Evolutionary conservation across 2,888 invertebrate genomes (phyloP).

Genomic region (Caenorhabditis drosophilae): DNA sequence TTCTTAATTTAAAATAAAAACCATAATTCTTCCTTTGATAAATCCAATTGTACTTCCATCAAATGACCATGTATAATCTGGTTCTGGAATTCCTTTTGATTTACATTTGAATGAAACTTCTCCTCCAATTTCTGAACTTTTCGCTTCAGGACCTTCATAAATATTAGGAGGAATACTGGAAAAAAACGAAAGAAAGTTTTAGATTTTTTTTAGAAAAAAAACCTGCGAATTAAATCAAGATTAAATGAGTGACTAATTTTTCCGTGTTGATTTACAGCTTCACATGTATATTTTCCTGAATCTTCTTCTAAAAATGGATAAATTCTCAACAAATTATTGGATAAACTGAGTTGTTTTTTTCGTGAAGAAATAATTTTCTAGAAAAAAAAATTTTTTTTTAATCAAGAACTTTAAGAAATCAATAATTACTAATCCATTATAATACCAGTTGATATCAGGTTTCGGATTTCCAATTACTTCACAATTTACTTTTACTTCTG

Average conservation of each 20-base stretch:
- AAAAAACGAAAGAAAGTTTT: too few species aligned
- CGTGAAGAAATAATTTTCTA: conserved; percentile 50
- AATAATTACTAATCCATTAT: conserved; percentile 35
- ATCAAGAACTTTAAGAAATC: too few species aligned
- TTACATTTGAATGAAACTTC: conserved; percentile 78
- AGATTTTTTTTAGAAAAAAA: too few species aligned
- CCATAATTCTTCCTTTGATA: conserved; percentile 67
- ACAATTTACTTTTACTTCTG: conserved; percentile 46
- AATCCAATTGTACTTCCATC: conserved; percentile 73
- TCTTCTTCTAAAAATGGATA: conserved; percentile 67
- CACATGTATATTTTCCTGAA: conserved; percentile 69
- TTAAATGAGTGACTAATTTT: conserved; percentile 38
- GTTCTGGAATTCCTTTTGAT: conserved; percentile 83
- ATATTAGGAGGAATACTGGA: conserved; percentile 62
- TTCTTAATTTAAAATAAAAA: too few species aligned
- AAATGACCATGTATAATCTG: conserved; percentile 86
- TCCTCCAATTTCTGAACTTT: conserved; percentile 72
- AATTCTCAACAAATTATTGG: conserved; percentile 58
- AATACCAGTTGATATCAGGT: conserved; percentile 39
- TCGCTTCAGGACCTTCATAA: conserved; percentile 50
- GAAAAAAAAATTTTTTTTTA: too few species aligned
- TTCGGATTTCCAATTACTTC: conserved; percentile 47
- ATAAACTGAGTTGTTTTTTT: conserved; percentile 51
- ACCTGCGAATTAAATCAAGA: conserved; percentile 44
- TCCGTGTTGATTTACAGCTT: conserved; percentile 67